These are phyloP conservation scores for Gymnocypris eckloni DNA, from an alignment of 2,797 vertebrate species.

Conservation along the genomic window DNA sequence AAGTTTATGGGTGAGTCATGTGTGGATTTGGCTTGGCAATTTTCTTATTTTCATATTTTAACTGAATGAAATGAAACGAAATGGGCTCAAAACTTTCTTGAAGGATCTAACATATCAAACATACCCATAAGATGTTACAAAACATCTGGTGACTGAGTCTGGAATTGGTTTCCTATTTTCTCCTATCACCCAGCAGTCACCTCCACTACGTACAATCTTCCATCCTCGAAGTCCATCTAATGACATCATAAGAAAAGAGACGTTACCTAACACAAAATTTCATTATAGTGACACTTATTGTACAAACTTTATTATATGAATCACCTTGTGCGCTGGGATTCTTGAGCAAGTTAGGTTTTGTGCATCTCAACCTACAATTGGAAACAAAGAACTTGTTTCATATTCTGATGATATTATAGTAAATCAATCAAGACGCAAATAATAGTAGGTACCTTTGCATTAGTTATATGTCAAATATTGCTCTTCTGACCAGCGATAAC, in stretches of 20 bases:
- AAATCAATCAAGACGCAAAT: too few relatives aligned
- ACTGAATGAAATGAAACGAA: neutral
- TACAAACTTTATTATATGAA: slow-evolving; percentile 28
- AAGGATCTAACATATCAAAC: slow-evolving; percentile 52
- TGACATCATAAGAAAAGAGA: neutral
- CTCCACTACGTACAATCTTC: slow-evolving; percentile 76
- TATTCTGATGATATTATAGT: neutral
- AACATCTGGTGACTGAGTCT: slow-evolving; percentile 79
- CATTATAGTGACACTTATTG: neutral
- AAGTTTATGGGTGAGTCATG: neutral
- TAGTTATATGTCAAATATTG: neutral
- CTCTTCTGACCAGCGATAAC: neutral
- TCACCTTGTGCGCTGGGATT: slow-evolving; percentile 86
- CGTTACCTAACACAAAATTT: neutral
- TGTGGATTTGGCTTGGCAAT: neutral
- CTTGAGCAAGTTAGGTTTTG: slow-evolving; percentile 81
- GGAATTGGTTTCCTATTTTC: slow-evolving; percentile 66
- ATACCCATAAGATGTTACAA: slow-evolving; percentile 90
- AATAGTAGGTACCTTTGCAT: neutral
- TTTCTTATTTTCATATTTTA: neutral
- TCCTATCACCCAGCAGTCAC: slow-evolving; percentile 83
- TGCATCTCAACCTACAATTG: neutral
- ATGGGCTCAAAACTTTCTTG: neutral
- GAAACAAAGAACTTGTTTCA: neutral
- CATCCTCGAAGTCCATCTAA: slow-evolving; percentile 81